Base-by-base conservation (phyloP, 2,797 vertebrate species). In the Sebastes oblongus region DNA sequence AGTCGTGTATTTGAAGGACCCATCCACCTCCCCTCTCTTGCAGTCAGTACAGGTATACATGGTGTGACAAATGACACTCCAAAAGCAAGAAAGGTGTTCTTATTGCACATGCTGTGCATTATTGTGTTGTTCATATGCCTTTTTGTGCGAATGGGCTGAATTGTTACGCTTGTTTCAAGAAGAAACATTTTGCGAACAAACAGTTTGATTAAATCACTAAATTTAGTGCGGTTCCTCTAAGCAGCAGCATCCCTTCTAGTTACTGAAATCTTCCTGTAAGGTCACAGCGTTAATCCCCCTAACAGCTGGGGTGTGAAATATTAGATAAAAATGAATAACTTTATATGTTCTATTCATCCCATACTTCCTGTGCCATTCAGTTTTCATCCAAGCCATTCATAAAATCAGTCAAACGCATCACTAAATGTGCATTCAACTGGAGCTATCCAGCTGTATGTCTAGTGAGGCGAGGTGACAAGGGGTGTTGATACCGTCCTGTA, bases 401-500 rank as follows among this genome's bases (percentile, higher is more conserved):
- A 42, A 75, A 72, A 77, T 54, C 36, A 62, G 10, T 55, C 32
- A 68, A 67, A 83, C 58, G 55, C 24, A 76, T 71, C 36, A 18
- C 27, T 59, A 39, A 34, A 62, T 14, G 60, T 27, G 27, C 12
- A 12, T 14, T 58, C 39, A 52, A n/a, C 27, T 61, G 66, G 59
- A 84, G 61, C 24, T 30, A 62, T 65, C 64, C 78, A 56, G 75
- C 62, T 72, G 69, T 61, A 68, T 24, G 66, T 82, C 62, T 64
- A 14, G 78, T 75, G 79, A 61, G 59, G 32, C 36, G 52, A 85
- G 58, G 75, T 81, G 81, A 82, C 64, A 54, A 72, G 56, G 75
- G 30, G 64, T 78, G 80, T 69, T 61, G 78, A 90, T 87, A 84
- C 60, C 32, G 34, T 64, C 54, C 62, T 80, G 66, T 77, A 73